Evolutionary conservation across 37 sponge, comb jelly and placozoan species (phyloP), one percentile per base, ranked within the genome.

Genomic region (Spongilla lacustris): DNA sequence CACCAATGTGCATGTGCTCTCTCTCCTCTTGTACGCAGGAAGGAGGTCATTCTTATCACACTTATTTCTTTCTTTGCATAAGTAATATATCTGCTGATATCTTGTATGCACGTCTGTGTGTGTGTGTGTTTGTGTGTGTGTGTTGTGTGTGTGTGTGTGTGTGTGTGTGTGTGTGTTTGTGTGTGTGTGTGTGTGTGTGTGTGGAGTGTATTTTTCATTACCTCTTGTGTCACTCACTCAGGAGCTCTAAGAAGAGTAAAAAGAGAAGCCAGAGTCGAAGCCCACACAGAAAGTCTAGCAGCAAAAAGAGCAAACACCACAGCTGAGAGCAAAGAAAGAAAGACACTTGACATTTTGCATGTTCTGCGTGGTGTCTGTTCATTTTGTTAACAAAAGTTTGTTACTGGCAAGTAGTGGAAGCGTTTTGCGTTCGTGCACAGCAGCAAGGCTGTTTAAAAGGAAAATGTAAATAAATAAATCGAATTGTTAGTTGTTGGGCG

Each of bases 211-310:
- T 58, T 58, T 58, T 58, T 46, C 11, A 58, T 17, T 58, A 14
- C 14, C 58, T 17, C 58, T 58, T 58, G 19, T 58, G 19, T 17
- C 58, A 58, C 58, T 58, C n/a, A n/a, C n/a, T 41, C 19, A 58
- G 58, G 58, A 58, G 58, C 58, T 58, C 58, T 17, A 83, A 82
- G 72, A 87, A 80, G 67, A 87, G 73, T 37, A 87, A 81, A 48
- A 75, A 69, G 12, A 75, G 77, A 50, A 88, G 88, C 34, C 82
- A 82, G 24, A 88, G 83, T 41, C 75, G 89, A 58, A 88, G 83
- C 36, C 82, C 82, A 4, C 83, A 83, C 89, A 88, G 74, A n/a
- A 82, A 70, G 36, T 77, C 78, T 14, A 78, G 78, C 27, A 85
- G 77, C 23, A 78, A 78, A 69, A 66, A 22, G 35, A 81, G 82